Evolutionary conservation across 2,113 vertebrate genomes (phyloP).

Genomic region (Zapornia atra): DNA sequence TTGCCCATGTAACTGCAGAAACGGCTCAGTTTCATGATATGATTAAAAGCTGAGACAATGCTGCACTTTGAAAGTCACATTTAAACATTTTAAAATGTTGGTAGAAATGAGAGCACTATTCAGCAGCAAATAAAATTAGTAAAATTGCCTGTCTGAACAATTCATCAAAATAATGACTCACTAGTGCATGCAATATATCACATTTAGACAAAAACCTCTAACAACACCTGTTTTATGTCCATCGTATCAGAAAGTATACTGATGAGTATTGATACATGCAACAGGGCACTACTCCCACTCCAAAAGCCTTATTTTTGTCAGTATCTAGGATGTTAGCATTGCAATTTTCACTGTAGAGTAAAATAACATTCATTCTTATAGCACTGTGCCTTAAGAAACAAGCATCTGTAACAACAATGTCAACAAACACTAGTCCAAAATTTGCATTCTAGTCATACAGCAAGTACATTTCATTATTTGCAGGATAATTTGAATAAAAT

Average conservation of each 20-base stretch:
- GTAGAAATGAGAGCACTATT: background rate
- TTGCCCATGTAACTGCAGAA: conserved; percentile 9
- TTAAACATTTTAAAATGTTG: background rate
- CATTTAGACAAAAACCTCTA: conserved; percentile 14
- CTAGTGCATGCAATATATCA: background rate
- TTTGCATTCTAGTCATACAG: background rate
- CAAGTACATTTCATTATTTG: conserved; percentile 3
- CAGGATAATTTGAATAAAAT: conserved; percentile 34
- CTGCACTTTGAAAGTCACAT: conserved; percentile 30
- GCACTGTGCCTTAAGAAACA: background rate
- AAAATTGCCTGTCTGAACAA: conserved; percentile 25
- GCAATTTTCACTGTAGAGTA: background rate
- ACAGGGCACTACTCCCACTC: conserved; percentile 47
- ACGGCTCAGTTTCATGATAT: background rate
- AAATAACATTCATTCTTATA: background rate
- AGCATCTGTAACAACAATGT: conserved; percentile 9
- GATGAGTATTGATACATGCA: conserved; percentile 53
- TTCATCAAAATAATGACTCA: conserved; percentile 36
- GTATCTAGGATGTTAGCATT: background rate
- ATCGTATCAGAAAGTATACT: background rate
- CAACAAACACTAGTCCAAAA: background rate
- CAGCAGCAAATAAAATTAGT: background rate
- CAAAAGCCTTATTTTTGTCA: conserved; percentile 11
- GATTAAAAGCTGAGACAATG: conserved; percentile 32
- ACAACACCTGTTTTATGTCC: conserved; percentile 26